These are phyloP conservation scores for Gyrodactylus bullatarudis DNA, from an alignment of 1,140 invertebrate species.

Conservation along the genomic window DNA sequence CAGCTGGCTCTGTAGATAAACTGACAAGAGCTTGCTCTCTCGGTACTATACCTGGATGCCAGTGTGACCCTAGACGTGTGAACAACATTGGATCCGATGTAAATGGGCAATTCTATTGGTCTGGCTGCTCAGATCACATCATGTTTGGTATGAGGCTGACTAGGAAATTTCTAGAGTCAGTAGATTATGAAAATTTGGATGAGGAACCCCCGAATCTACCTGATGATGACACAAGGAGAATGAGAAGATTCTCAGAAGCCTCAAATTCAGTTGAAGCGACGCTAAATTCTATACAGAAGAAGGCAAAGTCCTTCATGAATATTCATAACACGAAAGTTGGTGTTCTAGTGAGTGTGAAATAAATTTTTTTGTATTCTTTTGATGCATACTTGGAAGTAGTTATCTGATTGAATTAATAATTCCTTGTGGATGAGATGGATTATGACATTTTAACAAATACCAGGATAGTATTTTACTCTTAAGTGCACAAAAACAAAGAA, in stretches of 20 bases:
- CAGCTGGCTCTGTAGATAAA: conserved; percentile 51
- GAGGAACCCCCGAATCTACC: no score
- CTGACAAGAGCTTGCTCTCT: conserved; percentile 55
- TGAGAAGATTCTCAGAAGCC: neutral
- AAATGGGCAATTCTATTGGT: conserved; percentile 27
- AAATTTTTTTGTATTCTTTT: no score
- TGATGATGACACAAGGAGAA: neutral
- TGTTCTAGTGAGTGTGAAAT: neutral
- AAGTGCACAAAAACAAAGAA: no score
- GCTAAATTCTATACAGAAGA: neutral
- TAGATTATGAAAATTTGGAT: neutral
- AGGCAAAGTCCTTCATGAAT: neutral
- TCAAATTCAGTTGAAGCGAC: neutral
- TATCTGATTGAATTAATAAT: no score
- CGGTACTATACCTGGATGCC: conserved; percentile 50
- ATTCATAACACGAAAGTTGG: neutral
- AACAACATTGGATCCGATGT: conserved; percentile 25
- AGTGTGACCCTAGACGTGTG: conserved; percentile 30
- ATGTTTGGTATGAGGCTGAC: neutral
- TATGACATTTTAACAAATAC: no score
- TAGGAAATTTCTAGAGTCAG: neutral
- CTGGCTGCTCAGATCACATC: conserved; percentile 11
- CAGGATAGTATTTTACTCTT: no score
- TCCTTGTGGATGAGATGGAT: no score
- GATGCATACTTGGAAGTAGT: no score